phyloP scores from a whole-genome alignment of 2,797 vertebrate species.

The Bovichtus diacanthus region DNA sequence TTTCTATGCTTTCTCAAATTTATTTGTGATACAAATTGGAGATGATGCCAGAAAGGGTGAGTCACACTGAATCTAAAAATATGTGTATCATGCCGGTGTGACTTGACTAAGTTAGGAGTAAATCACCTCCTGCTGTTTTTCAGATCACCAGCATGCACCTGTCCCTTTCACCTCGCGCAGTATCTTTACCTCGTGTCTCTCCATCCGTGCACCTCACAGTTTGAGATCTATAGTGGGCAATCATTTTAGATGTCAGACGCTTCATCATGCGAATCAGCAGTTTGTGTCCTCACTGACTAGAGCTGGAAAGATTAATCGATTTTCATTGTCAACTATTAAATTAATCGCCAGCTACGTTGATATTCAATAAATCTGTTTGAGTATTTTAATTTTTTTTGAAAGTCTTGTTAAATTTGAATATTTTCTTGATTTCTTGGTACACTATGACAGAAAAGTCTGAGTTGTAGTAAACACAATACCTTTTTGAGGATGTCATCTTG shows the following conservation, averaged over 20 bases:
- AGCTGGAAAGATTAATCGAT: too few species aligned
- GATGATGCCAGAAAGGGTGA: not conserved
- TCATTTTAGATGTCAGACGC: not conserved
- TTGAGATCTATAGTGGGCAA: not conserved
- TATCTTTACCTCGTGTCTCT: not conserved
- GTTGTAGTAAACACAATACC: too few species aligned
- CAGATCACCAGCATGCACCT: not conserved
- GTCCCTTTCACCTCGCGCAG: not conserved
- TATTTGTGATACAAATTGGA: not conserved
- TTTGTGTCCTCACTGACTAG: not conserved
- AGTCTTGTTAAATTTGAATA: too few species aligned
- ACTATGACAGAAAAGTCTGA: too few species aligned
- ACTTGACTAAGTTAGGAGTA: not conserved
- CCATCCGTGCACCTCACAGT: not conserved
- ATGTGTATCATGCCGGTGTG: not conserved
- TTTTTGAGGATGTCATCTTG: too few species aligned
- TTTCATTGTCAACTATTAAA: too few species aligned
- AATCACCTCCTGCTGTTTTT: slow-evolving; percentile 4
- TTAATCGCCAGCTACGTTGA: too few species aligned
- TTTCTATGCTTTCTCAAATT: not conserved
- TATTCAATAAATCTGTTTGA: too few species aligned
- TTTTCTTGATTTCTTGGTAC: too few species aligned
- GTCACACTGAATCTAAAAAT: not conserved
- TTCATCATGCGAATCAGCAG: too few species aligned
- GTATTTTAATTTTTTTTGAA: too few species aligned